Percentiles rank a stretch among this genome's conserved stretches.
These are phyloP conservation scores for Idaea biselata DNA, from an alignment of 2,888 invertebrate genomes.

Conservation along the genomic window DNA sequence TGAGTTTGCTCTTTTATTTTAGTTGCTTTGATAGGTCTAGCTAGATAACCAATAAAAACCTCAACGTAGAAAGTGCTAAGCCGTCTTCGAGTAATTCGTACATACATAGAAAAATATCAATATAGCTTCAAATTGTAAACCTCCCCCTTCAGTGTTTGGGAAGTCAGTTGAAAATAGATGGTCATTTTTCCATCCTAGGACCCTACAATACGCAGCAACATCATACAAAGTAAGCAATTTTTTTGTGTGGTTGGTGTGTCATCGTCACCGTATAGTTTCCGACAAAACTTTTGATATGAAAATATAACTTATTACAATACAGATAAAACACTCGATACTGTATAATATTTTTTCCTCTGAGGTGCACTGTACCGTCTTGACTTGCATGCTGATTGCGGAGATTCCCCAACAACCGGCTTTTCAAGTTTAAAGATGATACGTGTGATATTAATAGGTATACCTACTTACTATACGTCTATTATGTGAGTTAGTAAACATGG, in stretches of 20 bases:
- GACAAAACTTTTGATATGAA: slow-evolving; percentile 2
- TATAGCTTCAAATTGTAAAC: too few species aligned
- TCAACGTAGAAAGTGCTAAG: too few species aligned
- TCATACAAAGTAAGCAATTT: not conserved
- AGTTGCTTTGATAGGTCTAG: not conserved
- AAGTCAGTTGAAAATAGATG: too few species aligned
- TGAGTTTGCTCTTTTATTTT: slow-evolving; percentile 4
- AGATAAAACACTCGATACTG: not conserved
- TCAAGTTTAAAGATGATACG: not conserved
- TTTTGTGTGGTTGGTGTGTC: not conserved
- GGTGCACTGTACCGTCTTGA: slow-evolving; percentile 22
- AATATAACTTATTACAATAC: not conserved
- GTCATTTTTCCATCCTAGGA: too few species aligned
- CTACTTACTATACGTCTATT: not conserved
- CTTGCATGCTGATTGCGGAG: slow-evolving; percentile 33
- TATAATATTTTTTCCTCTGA: not conserved
- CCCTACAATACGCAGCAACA: too few species aligned
- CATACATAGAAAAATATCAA: too few species aligned
- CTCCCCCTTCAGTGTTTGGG: too few species aligned
- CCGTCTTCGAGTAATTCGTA: too few species aligned
- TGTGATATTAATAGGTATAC: not conserved
- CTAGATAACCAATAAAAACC: too few species aligned
- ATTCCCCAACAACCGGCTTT: slow-evolving; percentile 36
- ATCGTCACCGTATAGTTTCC: not conserved
- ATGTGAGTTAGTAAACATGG: not conserved